A percentile compares a stretch with the other conserved stretches of the same genome.
Evolutionary conservation across 2,888 invertebrate species (phyloP).

Genomic region (Sepiola atlantica): DNA sequence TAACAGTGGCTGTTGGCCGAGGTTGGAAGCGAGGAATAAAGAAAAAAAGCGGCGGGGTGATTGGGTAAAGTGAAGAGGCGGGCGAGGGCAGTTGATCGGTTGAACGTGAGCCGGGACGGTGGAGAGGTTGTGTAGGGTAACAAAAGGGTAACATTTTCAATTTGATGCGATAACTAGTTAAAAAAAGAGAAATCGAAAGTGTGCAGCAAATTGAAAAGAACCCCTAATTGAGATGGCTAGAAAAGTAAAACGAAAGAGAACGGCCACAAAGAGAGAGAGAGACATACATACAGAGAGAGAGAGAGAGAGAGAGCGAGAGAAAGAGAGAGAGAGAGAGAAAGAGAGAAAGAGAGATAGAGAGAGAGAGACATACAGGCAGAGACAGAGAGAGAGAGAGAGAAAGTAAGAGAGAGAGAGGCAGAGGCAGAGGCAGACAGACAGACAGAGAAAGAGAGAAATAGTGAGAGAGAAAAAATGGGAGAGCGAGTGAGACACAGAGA

Average conservation of each 20-base stretch:
- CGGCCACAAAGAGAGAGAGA: neutral
- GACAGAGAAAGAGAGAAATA: no score
- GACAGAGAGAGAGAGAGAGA: neutral
- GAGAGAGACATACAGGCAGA: neutral
- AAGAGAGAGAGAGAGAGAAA: neutral
- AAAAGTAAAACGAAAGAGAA: neutral
- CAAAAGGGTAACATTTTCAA: constrained; percentile 32
- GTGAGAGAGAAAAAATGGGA: no score
- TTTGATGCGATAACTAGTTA: constrained; percentile 9
- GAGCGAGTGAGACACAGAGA: no score
- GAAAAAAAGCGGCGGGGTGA: neutral
- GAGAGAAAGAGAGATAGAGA: neutral
- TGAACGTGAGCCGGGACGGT: neutral
- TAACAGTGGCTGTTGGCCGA: neutral
- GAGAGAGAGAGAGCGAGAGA: neutral
- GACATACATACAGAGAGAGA: neutral
- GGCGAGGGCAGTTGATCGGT: neutral
- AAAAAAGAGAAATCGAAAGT: neutral
- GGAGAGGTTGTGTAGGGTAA: neutral
- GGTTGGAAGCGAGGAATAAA: neutral
- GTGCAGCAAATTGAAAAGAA: neutral
- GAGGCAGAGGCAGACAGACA: no score
- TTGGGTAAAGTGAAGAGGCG: neutral
- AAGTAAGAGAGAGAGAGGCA: neutral
- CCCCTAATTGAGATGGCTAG: constrained; percentile 32